Evolutionary conservation across 1,140 invertebrate genomes (phyloP).

Genomic region (Meloidogyne hapla): DNA sequence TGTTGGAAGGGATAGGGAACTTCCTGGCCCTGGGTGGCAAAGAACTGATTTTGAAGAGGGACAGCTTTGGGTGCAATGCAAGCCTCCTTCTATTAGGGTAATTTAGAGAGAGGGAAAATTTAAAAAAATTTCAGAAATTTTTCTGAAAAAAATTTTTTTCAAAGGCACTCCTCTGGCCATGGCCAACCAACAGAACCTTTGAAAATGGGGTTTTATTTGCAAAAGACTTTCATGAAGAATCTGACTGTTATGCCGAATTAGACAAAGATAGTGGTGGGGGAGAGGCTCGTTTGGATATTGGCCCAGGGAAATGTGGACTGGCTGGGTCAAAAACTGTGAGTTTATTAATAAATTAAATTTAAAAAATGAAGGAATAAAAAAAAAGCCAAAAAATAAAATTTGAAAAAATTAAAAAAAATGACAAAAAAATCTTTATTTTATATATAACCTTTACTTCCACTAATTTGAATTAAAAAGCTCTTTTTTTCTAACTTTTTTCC

Average conservation of each 20-base stretch:
- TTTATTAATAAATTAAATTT: neutral
- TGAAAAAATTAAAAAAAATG: neutral
- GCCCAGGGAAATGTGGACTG: conserved; percentile 12
- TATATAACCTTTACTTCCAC: neutral
- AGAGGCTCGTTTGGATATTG: conserved; percentile 2
- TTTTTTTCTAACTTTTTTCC: neutral
- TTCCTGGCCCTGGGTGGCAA: neutral
- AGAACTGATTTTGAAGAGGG: conserved; percentile 14
- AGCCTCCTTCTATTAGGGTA: conserved; percentile 23
- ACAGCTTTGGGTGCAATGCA: conserved; percentile 13
- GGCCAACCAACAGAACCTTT: conserved; percentile 29
- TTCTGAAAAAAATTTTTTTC: neutral
- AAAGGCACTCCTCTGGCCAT: conserved; percentile 29
- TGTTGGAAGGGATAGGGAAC: neutral
- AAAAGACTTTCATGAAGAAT: conserved; percentile 43
- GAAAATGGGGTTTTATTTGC: conserved; percentile 35
- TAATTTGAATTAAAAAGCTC: neutral
- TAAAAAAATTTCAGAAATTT: too few species aligned
- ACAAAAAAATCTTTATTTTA: neutral
- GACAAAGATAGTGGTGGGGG: neutral
- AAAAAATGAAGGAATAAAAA: neutral
- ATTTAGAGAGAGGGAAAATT: neutral
- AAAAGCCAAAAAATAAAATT: too few species aligned
- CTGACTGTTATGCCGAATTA: conserved; percentile 23
- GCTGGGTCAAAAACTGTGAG: neutral